Evolutionary conservation across 35 echinoderm and acorn worm species (phyloP).

Genomic region (Lytechinus pictus): DNA sequence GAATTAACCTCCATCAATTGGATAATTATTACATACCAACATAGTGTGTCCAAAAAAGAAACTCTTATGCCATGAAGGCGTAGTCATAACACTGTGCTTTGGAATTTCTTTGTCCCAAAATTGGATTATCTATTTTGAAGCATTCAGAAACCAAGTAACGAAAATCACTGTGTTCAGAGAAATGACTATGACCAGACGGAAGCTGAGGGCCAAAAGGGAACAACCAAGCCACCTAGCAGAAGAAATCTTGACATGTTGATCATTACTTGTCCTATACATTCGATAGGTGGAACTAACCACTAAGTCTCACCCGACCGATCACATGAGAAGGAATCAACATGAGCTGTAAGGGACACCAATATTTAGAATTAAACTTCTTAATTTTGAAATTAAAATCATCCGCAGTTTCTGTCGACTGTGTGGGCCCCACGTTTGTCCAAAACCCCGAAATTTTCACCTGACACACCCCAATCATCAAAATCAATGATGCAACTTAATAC

Average conservation of each 20-base stretch:
- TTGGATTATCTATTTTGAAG: slow-evolving; percentile 19
- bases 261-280: slow-evolving; percentile 7
- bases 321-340: slow-evolving; percentile 39
- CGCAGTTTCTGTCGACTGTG: slow-evolving; percentile 60
- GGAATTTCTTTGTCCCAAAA: slow-evolving; percentile 6
- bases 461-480: slow-evolving; percentile 61
- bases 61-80: not conserved
- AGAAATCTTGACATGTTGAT: slow-evolving; percentile 6
- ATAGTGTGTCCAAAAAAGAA: too few relatives aligned
- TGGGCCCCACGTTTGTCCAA: slow-evolving; percentile 64
- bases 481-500: slow-evolving; percentile 55
- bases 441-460: slow-evolving; percentile 22
- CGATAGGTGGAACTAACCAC: slow-evolving; percentile 62
- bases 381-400: slow-evolving; percentile 52
- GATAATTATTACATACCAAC: too few relatives aligned
- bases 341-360: slow-evolving; percentile 38
- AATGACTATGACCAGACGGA: slow-evolving; percentile 43
- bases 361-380: slow-evolving; percentile 47
- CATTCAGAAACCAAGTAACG: not conserved
- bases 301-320: slow-evolving; percentile 50
- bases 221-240: slow-evolving; percentile 45
- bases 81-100: slow-evolving; percentile 19
- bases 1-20: too few relatives aligned
- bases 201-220: slow-evolving; percentile 53
- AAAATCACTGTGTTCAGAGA: slow-evolving; percentile 12